Evolutionary conservation across 2,888 invertebrate species (phyloP).

Genomic region (Apotomis turbidana): DNA sequence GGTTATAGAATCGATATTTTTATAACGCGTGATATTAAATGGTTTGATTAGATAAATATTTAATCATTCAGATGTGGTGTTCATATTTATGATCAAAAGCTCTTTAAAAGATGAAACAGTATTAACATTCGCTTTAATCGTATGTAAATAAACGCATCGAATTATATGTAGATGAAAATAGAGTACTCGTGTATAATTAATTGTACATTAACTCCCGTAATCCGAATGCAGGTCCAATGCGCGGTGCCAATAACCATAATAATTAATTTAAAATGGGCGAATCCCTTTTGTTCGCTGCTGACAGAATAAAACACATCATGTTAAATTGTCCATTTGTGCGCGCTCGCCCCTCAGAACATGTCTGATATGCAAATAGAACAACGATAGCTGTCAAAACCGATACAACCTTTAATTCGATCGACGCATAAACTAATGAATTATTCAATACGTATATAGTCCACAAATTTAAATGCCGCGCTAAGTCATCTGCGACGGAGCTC

Average conservation of each 20-base stretch:
- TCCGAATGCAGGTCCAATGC: not conserved
- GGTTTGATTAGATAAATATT: not conserved
- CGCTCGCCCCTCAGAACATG: constrained; percentile 50
- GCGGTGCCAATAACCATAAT: not conserved
- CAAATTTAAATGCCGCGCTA: constrained; percentile 61
- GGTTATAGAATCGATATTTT: not conserved
- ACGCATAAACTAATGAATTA: constrained; percentile 67
- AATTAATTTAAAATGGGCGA: not conserved
- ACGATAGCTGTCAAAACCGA: constrained; percentile 59
- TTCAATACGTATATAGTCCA: constrained; percentile 62
- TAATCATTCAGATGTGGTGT: too few relatives aligned
- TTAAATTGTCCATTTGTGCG: constrained; percentile 49
- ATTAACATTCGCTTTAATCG: too few relatives aligned
- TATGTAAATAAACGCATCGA: too few relatives aligned
- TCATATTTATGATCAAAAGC: too few relatives aligned
- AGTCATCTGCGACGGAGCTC: constrained; percentile 47
- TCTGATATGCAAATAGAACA: constrained; percentile 71
- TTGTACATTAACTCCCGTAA: not conserved
- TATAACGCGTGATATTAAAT: not conserved
- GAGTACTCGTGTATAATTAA: not conserved
- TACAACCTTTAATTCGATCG: constrained; percentile 68
- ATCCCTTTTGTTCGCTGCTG: constrained; percentile 7
- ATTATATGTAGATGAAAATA: too few relatives aligned
- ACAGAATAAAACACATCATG: constrained; percentile 45
- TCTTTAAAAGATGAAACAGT: too few relatives aligned